Base-by-base conservation (phyloP, 2,113 vertebrate species). In the Abramis brama region DNA sequence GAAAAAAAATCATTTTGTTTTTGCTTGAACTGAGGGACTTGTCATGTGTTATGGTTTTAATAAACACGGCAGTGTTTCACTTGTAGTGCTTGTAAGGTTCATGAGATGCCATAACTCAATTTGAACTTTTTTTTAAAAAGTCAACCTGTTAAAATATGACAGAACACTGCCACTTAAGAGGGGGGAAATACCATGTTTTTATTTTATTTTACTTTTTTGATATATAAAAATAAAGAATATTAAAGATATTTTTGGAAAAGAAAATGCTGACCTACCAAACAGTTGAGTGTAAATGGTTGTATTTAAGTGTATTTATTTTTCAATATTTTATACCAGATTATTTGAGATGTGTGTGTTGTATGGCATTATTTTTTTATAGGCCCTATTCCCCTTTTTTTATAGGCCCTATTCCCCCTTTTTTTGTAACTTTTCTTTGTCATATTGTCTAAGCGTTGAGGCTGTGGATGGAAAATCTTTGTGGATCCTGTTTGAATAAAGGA, bases 401-500 rank as follows among this genome's bases (percentile, higher is more conserved):
- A 30, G 30, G 30, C 30, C 30, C 30, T 33, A 33, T 33, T 86
- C 85, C 43, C 76, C 83, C 88, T 90, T 94, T 89, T 43, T 89
- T 94, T 93, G 89, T 94, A 94, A 86, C 78, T 25, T 88, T 85
- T 81, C 91, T 89, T 90, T 80, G 90, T 92, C 88, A 86, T 93
- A 88, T 75, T 87, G 82, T 89, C 85, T 83, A 4, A 92, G 89
- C 88, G 91, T 87, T 85, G 88, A 93, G 90, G 88, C 91, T 87
- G 90, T 89, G 92, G 92, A 92, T 88, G 92, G 88, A 89, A 93
- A 91, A 91, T 92, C 89, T 92, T 92, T 91, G 92, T 91, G 90
- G 90, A 93, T 92, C 90, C 89, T 92, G 92, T 94, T 90, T 90
- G 90, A 95, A 93, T 94, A 94, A 95, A 95, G 92, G 74, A 93